Conservation (phyloP, 2,888 invertebrate species). For the Poecilobothrus nobilitatus region DNA sequence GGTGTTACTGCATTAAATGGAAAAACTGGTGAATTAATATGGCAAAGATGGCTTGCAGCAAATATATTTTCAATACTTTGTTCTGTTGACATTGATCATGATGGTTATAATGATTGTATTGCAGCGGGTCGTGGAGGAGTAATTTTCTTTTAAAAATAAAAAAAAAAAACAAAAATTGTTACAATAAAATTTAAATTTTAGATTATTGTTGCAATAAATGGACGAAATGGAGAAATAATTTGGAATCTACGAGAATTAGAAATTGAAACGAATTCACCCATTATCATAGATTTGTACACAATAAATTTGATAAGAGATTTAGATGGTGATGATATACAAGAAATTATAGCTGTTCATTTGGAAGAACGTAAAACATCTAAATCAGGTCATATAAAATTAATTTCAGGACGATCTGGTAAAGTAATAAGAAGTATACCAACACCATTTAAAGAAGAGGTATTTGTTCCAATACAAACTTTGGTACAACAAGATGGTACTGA, state of each 20-base stretch:
- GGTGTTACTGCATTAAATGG: slow-evolving; percentile 72
- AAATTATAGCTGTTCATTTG: slow-evolving; percentile 62
- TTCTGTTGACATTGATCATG: slow-evolving; percentile 58
- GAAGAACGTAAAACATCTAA: slow-evolving; percentile 47
- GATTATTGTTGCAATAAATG: slow-evolving; percentile 57
- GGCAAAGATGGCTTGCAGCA: slow-evolving; percentile 65
- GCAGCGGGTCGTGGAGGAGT: slow-evolving; percentile 66
- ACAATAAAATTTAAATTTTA: slow-evolving; percentile 28
- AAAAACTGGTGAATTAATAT: slow-evolving; percentile 57
- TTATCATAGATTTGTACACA: slow-evolving; percentile 55
- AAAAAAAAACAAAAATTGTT: not conserved
- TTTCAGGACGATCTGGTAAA: slow-evolving; percentile 62
- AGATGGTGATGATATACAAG: slow-evolving; percentile 59
- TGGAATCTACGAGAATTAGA: slow-evolving; percentile 49
- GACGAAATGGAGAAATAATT: slow-evolving; percentile 55
- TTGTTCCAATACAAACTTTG: slow-evolving; percentile 62
- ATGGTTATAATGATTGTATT: slow-evolving; percentile 62
- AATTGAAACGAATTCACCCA: slow-evolving; percentile 44
- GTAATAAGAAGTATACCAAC: slow-evolving; percentile 54
- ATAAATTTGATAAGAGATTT: slow-evolving; percentile 62
- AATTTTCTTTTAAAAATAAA: too few species aligned
- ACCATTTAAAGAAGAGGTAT: slow-evolving; percentile 58
- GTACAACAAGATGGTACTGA: slow-evolving; percentile 53
- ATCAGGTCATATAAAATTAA: slow-evolving; percentile 56
- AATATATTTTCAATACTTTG: slow-evolving; percentile 68